Percentiles rank a stretch among this genome's conserved stretches.
Evolutionary conservation across 2,113 vertebrate genomes (phyloP).

Genomic region (Colinus virginianus): DNA sequence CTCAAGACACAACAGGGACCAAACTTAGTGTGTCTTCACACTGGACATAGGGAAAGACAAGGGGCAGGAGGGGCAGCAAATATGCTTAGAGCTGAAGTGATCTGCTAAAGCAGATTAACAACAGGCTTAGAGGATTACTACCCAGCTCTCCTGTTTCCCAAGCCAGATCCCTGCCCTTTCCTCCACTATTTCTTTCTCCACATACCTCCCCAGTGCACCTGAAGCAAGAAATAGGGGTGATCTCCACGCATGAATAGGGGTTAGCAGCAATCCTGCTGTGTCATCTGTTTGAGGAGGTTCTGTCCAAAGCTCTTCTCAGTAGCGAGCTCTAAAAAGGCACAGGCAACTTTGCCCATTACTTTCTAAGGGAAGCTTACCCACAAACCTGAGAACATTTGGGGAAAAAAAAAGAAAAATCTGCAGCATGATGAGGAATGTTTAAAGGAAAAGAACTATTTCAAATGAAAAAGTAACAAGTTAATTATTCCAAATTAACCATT

Average conservation of each 20-base stretch:
- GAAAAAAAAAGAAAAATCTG: neutral
- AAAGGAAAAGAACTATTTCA: neutral
- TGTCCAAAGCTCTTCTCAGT: neutral
- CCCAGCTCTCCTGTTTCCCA: neutral
- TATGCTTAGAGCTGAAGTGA: neutral
- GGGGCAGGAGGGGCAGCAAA: neutral
- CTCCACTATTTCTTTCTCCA: neutral
- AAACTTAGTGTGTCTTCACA: neutral
- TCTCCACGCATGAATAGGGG: neutral
- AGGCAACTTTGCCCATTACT: neutral
- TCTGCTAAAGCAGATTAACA: neutral
- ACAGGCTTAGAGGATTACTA: neutral
- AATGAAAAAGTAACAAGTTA: neutral
- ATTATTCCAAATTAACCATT: neutral
- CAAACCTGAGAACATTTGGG: neutral
- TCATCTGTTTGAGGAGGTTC: neutral
- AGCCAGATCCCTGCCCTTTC: neutral
- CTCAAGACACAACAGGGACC: accelerated
- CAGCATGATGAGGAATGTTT: neutral
- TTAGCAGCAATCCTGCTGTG: neutral
- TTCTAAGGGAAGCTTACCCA: neutral
- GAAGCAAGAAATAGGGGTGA: neutral
- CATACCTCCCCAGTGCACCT: accelerated
- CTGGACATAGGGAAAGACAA: neutral
- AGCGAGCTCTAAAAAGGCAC: neutral